These are phyloP conservation scores for Malachius bipustulatus DNA, from an alignment of 2,888 invertebrate species.

Conservation along the genomic window DNA sequence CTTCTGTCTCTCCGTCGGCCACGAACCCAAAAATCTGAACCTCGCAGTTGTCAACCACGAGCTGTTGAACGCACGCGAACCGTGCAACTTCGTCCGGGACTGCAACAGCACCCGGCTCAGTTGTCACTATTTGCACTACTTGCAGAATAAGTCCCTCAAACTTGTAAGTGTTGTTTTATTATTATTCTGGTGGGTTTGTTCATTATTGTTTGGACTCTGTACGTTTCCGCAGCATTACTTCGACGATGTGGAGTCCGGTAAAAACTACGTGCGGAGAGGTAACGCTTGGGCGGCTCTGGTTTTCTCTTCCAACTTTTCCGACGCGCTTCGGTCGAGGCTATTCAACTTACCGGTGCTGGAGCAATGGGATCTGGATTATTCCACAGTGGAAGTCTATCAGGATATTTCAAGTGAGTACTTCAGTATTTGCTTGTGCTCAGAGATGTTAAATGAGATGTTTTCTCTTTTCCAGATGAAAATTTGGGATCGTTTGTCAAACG, in stretches of 20 bases:
- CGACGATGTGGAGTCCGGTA: slow-evolving; percentile 45
- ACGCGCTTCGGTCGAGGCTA: slow-evolving; percentile 44
- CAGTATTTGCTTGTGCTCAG: neutral
- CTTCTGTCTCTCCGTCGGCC: slow-evolving; percentile 83
- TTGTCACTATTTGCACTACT: slow-evolving; percentile 62
- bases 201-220: neutral
- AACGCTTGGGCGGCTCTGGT: slow-evolving; percentile 65
- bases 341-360: slow-evolving; percentile 44
- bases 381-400: slow-evolving; percentile 59
- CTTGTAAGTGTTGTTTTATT: slow-evolving; percentile 43
- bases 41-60: slow-evolving; percentile 77
- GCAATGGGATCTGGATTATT: slow-evolving; percentile 45
- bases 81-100: slow-evolving; percentile 25
- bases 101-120: slow-evolving; percentile 45
- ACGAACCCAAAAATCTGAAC: slow-evolving; percentile 64
- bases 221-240: slow-evolving; percentile 23
- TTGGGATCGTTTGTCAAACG: slow-evolving; percentile 68
- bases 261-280: slow-evolving; percentile 54
- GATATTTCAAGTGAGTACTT: slow-evolving; percentile 69
- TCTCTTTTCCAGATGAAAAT: slow-evolving; percentile 63
- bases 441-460: neutral
- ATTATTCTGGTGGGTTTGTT: neutral
- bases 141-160: slow-evolving; percentile 53
- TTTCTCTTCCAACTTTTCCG: slow-evolving; percentile 66
- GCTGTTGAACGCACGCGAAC: slow-evolving; percentile 33